Base-by-base conservation (phyloP, 2,113 vertebrate species). In the Engystomops pustulosus region DNA sequence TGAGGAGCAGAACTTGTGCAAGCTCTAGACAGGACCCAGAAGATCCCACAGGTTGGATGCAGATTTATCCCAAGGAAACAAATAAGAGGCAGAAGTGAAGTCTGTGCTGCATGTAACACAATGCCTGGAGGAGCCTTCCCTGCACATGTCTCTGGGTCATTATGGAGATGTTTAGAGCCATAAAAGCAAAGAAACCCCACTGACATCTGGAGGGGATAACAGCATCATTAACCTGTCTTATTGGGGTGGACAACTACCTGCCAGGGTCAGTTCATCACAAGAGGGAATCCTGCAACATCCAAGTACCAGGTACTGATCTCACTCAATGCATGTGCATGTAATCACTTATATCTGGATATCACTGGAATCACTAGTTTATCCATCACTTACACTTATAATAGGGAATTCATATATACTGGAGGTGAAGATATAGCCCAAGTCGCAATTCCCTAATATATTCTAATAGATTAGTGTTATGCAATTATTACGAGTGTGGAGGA, bases 1-100 rank as follows among this genome's bases (percentile, higher is more conserved):
- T 65, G 41, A 84, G 72, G 53, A 77, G 60, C 11, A 78, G 36
- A 78, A 65, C 41, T 84, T 30, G 45, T 36, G 49, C 70, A 55
- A 77, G 74, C 55, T 69, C 67, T n/a, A 78, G 82, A 41, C 27
- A 49, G 45, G 32, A 69, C 23, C 18, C 17, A 27, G 23, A 18
- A 23, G n/a, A 58, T 71, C 34, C 6, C 49, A 82, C 49, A 53
- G 45, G n/a, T n/a, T 49, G 32, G n/a, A 75, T 83, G 70, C 27
- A 67, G 45, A 68, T n/a, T 68, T 27, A 67, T 80, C 41, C 55
- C 10, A 18, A 30, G 20, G 30, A 78, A 34, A 34, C 68, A 30
- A 49, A 25, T 74, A 62, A 10, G n/a, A 74, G 70, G 25, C 81
- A 83, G 47, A 84, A 68, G 60, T 78, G 20, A 38, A 41, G 45